Base-by-base conservation (phyloP, 2,888 invertebrate genomes). In the Dynastes hyllus region DNA sequence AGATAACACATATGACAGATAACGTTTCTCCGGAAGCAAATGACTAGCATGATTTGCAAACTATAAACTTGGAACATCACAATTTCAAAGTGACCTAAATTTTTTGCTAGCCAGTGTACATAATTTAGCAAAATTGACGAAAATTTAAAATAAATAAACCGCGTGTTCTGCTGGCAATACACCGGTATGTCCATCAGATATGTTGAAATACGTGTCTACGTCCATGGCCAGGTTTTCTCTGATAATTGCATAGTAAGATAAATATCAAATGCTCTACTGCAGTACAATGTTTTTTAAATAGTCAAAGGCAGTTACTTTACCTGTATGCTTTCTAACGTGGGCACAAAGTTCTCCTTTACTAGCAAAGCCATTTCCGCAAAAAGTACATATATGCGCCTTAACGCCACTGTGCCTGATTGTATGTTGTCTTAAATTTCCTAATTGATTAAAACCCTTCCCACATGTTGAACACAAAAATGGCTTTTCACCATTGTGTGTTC, bases 391-490 rank as follows among this genome's bases (percentile, higher is more conserved):
- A 83, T 90, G 89, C 0, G 90, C 89, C 81, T 90, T 90, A 51
- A 90, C 85, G 0, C 90, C 90, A 75, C 87, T 89, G 82, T 90
- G 90, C 66, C 89, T 84, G 27, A 89, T 87, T 2, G 88, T 88
- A 81, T 89, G 89, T 80, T 89, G 89, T 37, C 89, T 83, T 75
- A 90, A 84, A 83, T 90, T 90, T 70, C 90, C 89, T 78, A 89
- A 85, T 81, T 90, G 90, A 83, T 90, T 89, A 82, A 90, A 90
- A 29, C 89, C 89, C 83, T 90, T 90, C 1, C 89, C 88, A 81
- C 90, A 90, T 13, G 87, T 88, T 2, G 89, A 88, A 83, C 90
- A 90, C 37, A 89, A 83, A 83, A 89, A 90, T 8, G 89, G 89
- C 80, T 89, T 90, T 73, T 89, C 89, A 3, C 89, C 89, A 80